Evolutionary conservation across 1,140 invertebrate genomes (phyloP).

Genomic region (Ceratosolen fusciceps): DNA sequence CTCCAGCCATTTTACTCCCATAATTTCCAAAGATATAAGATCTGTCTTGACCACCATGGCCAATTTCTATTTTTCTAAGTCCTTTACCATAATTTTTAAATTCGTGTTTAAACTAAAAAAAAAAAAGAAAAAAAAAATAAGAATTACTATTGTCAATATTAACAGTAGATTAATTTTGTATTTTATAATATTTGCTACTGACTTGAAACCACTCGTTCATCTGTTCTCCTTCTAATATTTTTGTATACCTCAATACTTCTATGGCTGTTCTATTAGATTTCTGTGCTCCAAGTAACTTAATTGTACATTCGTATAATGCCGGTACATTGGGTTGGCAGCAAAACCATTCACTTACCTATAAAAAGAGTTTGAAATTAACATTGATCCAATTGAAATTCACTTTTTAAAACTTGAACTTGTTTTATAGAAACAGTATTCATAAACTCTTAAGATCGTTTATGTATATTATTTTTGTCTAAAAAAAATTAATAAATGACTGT

Average conservation of each 20-base stretch:
- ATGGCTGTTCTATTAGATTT: conserved; percentile 50
- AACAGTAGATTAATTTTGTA: conserved; percentile 4
- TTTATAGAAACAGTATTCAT: too few relatives aligned
- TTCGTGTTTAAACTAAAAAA: conserved; percentile 57
- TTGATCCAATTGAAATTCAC: too few relatives aligned
- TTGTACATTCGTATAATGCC: conserved; percentile 57
- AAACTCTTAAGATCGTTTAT: too few relatives aligned
- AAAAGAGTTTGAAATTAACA: too few relatives aligned
- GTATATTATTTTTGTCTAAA: too few relatives aligned
- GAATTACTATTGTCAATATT: neutral
- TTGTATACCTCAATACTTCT: conserved; percentile 54
- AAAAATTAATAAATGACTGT: too few relatives aligned
- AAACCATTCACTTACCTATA: conserved; percentile 66
- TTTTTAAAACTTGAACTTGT: too few relatives aligned
- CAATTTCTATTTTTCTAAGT: conserved; percentile 60
- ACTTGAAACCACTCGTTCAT: conserved; percentile 64
- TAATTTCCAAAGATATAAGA: conserved; percentile 79
- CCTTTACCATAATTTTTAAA: conserved; percentile 64
- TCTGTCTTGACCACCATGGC: conserved; percentile 71
- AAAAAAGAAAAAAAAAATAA: conserved; percentile 26
- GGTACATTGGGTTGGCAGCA: conserved; percentile 62
- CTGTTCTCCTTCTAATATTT: conserved; percentile 55
- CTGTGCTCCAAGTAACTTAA: conserved; percentile 51
- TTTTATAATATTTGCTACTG: conserved; percentile 36
- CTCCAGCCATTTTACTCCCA: conserved; percentile 79